Evolutionary conservation across 1,140 invertebrate species (phyloP).

Genomic region (Drosophila truncata): DNA sequence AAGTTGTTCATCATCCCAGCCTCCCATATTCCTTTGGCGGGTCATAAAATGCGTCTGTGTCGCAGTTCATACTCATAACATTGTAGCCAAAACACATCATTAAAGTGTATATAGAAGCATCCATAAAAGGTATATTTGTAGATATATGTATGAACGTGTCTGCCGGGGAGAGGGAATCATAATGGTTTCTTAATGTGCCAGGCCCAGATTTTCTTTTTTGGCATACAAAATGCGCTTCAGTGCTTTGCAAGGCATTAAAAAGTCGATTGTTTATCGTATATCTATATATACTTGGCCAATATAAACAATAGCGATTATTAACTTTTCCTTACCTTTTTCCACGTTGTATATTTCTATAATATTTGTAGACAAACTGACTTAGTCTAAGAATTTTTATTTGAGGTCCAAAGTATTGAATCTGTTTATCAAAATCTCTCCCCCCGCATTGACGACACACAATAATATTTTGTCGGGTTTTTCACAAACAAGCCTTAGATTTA

Average conservation of each 20-base stretch:
- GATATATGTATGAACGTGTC: constrained; percentile 18
- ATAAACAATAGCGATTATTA: constrained; percentile 73
- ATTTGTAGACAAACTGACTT: background rate
- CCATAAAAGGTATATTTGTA: constrained; percentile 33
- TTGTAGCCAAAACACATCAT: constrained; percentile 60
- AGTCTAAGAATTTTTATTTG: constrained; percentile 5
- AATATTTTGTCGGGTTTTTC: constrained; percentile 22
- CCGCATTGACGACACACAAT: constrained; percentile 33
- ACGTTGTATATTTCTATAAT: constrained; percentile 23
- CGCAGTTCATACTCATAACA: constrained; percentile 44
- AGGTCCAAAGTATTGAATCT: constrained; percentile 18
- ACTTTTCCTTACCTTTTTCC: constrained; percentile 45
- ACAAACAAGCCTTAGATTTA: constrained; percentile 56
- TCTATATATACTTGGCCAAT: constrained; percentile 37
- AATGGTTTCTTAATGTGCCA: constrained; percentile 65
- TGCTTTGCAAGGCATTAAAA: constrained; percentile 71
- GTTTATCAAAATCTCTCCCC: constrained; percentile 27
- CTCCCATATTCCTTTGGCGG: constrained; percentile 15
- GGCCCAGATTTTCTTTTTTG: constrained; percentile 50
- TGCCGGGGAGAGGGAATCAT: constrained; percentile 15
- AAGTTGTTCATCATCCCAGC: constrained; percentile 25
- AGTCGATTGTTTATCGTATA: constrained; percentile 66
- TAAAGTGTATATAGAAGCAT: constrained; percentile 36
- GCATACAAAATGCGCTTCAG: constrained; percentile 48
- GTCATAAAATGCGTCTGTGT: constrained; percentile 50